Percentiles rank a stretch among this genome's conserved stretches.
phyloP scores from a whole-genome alignment of 1,140 invertebrate species.

The Diabrotica undecimpunctata region DNA sequence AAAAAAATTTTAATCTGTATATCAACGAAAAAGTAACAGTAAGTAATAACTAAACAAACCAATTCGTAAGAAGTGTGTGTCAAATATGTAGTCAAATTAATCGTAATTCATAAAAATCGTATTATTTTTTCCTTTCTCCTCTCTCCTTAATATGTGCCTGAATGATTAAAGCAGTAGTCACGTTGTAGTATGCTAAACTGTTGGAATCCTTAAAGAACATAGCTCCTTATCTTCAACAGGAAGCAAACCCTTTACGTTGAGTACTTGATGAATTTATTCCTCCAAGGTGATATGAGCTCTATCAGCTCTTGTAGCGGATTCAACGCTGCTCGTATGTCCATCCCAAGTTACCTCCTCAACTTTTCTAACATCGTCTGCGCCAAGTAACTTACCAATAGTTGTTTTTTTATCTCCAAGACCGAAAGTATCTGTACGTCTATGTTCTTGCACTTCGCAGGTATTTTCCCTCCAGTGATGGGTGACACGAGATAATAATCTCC shows the following conservation, averaged over 20 bases:
- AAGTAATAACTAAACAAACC: too few species aligned
- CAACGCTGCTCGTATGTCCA: constrained; percentile 93
- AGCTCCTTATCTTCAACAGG: too few species aligned
- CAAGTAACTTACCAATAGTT: constrained; percentile 98
- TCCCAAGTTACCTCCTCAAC: constrained; percentile 96
- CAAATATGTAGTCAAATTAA: too few species aligned
- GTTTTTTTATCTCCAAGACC: constrained; percentile 98
- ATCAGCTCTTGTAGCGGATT: constrained; percentile 86
- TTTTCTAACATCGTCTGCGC: constrained; percentile 86
- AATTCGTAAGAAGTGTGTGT: too few species aligned
- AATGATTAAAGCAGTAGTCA: too few species aligned
- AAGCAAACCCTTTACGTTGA: constrained; percentile 72
- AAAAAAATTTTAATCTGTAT: too few species aligned
- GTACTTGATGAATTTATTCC: constrained; percentile 96
- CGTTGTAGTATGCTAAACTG: too few species aligned
- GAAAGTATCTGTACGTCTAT: constrained; percentile 99
- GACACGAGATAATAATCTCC: constrained; percentile 94
- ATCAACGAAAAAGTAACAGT: too few species aligned
- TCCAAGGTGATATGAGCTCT: constrained; percentile 94
- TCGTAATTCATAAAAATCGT: too few species aligned
- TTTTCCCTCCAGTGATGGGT: constrained; percentile 95
- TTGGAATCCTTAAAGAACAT: too few species aligned
- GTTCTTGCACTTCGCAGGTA: constrained; percentile 95
- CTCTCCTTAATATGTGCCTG: too few species aligned
- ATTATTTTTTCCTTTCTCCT: too few species aligned